Base-by-base conservation (phyloP, 2,888 invertebrate species). In the Malacosoma neustria region DNA sequence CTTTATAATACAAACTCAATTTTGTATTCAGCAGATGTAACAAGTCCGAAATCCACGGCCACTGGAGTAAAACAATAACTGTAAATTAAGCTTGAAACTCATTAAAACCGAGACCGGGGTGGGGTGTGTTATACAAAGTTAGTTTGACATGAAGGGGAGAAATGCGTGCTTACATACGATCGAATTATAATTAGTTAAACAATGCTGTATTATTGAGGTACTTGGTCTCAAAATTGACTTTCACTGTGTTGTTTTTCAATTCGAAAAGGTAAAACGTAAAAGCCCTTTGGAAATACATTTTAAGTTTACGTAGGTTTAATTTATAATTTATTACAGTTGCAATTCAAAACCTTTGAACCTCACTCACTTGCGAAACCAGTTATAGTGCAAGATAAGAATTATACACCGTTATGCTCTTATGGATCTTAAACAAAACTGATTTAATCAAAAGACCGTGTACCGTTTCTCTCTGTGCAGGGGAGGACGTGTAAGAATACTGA, bases 41-140 rank as follows among this genome's bases (percentile, higher is more conserved):
- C 61, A 54, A 64, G 59, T 57, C 61, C 59, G 48, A 61, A 68
- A 69, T 69, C 62, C 61, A 60, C 60, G 54, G 60, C 59, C 60
- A 57, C 61, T 55, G 50, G 73, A 70, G 67, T 72, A 61, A 71
- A 80, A 80, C 79, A 79, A 82, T 81, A 80, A 74, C 75, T 66
- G 75, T 79, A 77, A 80, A 80, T 77, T 77, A 73, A 73, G 49
- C 71, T 71, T 53, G 57, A 74, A 81, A 79, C 77, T 82, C 79
- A 79, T 81, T 82, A 77, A 74, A 76, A 72, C 59, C 66, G 47
- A 51, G 51, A 54, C 52, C 55, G 49, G 51, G 56, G 51, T 54
- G 49, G 46, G 49, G 49, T 51, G 51, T 48, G 48, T 56, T 56
- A 57, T 48, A 50, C 51, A 45, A 46, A 41, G 45, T 44, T 36